Base-by-base conservation (phyloP, 2,113 vertebrate genomes). In the Gasterosteus aculeatus region DNA sequence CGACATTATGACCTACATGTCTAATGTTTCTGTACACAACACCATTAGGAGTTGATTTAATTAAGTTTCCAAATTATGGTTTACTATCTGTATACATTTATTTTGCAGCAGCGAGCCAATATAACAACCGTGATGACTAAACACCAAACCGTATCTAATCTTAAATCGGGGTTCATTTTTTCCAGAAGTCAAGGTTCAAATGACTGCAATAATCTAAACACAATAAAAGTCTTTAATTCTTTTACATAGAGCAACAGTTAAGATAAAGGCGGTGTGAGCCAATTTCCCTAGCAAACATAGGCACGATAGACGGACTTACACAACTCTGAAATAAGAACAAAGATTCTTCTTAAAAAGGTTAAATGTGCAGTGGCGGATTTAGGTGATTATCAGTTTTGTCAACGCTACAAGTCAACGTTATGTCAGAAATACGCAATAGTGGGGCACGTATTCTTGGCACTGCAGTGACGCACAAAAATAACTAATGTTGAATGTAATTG, bases 101-200 rank as follows among this genome's bases (percentile, higher is more conserved):
- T 7, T 38, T 53, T 83, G 6, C 29, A 3, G 31, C 31, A 66
- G 69, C 64, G 3, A 57, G 18, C 14, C 0, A 22, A 64, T 9
- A 47, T 62, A 69, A 58, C 64, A n/a, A 67, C 42, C 35, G 63
- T 53, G 57, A 80, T 26, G 6, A 44, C 39, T 22, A 2, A 35
- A 6, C 12, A 51, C 10, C 19, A 16, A 31, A 51, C 19, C 38
- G 62, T 76, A 82, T 85, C 78, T 80, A 68, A 86, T 81, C 74
- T 56, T 42, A 72, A 26, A 69, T 10, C 49, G 49, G 5, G 1
- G 39, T 29, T 29, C 66, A 10, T 41, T 75, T 75, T 57, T 41
- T 18, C 59, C 7, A 68, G 14, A 31, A 69, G 54, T 22, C 72
- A 78, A 75, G 42, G 87, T 81, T 85, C 73, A 85, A 69, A 11